Percentiles rank a stretch among this genome's conserved stretches.
Evolutionary conservation across 2,113 vertebrate species (phyloP).

Genomic region (Tragelaphus scriptus): DNA sequence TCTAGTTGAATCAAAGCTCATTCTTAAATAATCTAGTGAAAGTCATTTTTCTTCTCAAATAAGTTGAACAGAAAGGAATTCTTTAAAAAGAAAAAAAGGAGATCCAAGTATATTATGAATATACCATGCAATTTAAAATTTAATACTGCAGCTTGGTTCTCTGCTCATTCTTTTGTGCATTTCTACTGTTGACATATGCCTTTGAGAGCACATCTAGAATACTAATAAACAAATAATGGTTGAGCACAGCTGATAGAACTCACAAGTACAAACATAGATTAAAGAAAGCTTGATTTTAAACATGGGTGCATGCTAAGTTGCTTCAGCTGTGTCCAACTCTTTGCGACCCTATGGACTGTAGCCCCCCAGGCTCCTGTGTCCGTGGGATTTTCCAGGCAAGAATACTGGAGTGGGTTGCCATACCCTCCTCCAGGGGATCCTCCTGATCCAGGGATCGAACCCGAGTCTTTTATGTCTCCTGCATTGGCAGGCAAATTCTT

Average conservation of each 20-base stretch:
- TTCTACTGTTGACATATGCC: background rate
- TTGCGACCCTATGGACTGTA: background rate
- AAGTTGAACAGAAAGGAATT: conserved; percentile 19
- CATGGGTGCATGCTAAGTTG: background rate
- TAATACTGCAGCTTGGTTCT: background rate
- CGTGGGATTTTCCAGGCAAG: background rate
- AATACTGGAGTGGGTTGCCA: background rate
- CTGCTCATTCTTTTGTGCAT: background rate
- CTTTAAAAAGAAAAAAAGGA: conserved; percentile 20
- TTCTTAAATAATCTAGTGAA: background rate
- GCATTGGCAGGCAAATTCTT: background rate
- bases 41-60: conserved; percentile 8
- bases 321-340: background rate
- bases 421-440: background rate
- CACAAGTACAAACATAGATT: background rate
- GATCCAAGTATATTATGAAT: background rate
- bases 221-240: conserved; percentile 27
- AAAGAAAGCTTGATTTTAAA: conserved; percentile 12
- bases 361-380: background rate
- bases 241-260: background rate
- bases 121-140: conserved; percentile 5
- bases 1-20: background rate
- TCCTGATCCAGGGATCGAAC: background rate
- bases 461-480: background rate
- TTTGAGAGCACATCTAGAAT: background rate